Conservation (phyloP, 2,113 vertebrate species). For the Cairina moschata region DNA sequence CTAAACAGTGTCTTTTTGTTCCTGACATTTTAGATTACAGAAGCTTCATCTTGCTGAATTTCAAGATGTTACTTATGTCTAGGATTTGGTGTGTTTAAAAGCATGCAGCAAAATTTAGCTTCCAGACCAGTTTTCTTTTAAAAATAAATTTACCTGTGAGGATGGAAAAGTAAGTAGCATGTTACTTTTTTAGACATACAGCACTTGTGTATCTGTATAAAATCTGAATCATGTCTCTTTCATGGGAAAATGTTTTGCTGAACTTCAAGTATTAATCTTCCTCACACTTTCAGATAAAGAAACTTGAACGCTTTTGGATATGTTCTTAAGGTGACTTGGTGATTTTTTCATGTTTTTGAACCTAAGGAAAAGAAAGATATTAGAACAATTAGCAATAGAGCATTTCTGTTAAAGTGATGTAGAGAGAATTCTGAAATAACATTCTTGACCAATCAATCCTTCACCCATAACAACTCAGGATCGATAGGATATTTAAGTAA, state of each 20-base stretch:
- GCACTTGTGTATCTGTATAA: neutral
- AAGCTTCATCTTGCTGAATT: neutral
- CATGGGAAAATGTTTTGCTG: neutral
- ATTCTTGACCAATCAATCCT: neutral
- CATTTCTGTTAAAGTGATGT: neutral
- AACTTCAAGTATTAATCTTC: neutral
- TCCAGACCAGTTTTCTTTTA: neutral
- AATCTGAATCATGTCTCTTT: neutral
- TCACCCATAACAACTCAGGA: neutral
- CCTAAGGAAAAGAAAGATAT: neutral
- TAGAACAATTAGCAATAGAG: neutral
- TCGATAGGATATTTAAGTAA: neutral
- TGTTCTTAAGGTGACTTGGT: too few species aligned
- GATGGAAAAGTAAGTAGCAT: neutral
- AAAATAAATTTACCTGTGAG: neutral
- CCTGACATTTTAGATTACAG: neutral
- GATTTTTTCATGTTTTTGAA: neutral
- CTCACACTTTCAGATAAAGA: neutral
- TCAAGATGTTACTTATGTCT: neutral
- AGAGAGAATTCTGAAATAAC: neutral
- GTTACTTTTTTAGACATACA: neutral
- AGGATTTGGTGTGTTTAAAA: neutral
- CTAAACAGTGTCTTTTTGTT: neutral
- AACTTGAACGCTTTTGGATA: too few species aligned
- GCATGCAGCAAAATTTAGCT: neutral